These are phyloP conservation scores for Orthonyx spaldingii DNA, from an alignment of 2,113 vertebrate species.

Conservation along the genomic window DNA sequence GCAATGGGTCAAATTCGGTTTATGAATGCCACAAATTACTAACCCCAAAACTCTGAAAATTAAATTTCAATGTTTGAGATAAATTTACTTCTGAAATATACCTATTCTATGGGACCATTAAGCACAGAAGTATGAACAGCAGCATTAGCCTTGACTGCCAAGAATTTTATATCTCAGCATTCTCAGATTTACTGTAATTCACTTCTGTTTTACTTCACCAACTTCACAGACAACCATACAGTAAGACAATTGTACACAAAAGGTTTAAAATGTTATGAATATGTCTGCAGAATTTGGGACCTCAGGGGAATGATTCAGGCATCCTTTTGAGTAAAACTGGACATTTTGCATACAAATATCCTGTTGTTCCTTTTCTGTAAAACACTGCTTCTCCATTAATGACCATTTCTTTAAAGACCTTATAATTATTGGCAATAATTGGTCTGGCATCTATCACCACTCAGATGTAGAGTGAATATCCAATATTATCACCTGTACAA, in stretches of 20 bases:
- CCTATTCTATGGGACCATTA: neutral
- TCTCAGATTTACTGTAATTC: slow-evolving; percentile 4
- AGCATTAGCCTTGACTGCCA: neutral
- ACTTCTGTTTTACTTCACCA: neutral
- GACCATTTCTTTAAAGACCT: neutral
- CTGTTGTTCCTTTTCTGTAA: slow-evolving; percentile 4
- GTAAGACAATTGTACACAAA: neutral
- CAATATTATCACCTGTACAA: neutral
- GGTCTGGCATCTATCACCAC: neutral
- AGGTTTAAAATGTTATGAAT: neutral
- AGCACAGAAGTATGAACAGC: neutral
- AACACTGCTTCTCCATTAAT: neutral
- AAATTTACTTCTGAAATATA: neutral
- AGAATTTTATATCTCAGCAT: neutral
- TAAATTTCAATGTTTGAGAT: neutral
- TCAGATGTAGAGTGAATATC: neutral
- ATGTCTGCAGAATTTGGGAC: neutral
- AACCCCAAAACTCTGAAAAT: neutral
- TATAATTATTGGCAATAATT: neutral
- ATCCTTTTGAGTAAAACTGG: slow-evolving; percentile 22
- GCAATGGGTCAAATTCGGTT: neutral
- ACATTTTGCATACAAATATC: slow-evolving; percentile 11
- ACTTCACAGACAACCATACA: neutral
- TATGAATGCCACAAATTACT: neutral
- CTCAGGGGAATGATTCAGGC: neutral